Evolutionary conservation across 2,797 vertebrate species (phyloP), one percentile per base, ranked within the genome.

Genomic region (Sebastolobus altivelis): DNA sequence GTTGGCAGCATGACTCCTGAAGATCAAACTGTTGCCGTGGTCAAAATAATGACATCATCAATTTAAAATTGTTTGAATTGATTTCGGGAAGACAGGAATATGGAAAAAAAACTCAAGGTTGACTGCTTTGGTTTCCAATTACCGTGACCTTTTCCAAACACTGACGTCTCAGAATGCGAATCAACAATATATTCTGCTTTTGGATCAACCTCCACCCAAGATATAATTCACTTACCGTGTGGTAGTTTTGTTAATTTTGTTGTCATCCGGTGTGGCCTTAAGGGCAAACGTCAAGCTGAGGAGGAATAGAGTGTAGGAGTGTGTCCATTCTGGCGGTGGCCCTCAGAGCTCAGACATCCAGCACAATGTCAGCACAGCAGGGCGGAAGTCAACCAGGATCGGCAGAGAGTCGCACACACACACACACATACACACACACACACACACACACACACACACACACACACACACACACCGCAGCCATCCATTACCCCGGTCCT

Each of bases 11-110:
- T 79, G 77, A 88, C 85, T 80, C 46, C 22, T 49, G 29, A 82
- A 90, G 82, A 91, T 91, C 90, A 89, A 91, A 88, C 88, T 74
- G 72, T 59, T 82, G 46, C 79, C 75, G 76, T 75, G 77, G 87
- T 93, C 87, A 92, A 91, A 91, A 91, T 75, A 89, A 77, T 93
- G 88, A 93, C 85, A 82, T 93, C 89, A 93, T 82, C 77, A 72
- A 83, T 88, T 87, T 87, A 58, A 84, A 85, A 80, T 80, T 71
- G 65, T 89, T 92, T 87, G 80, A 89, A 89, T 82, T 82, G 80
- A 92, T 92, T 92, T 91, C 80, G 35, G 83, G 72, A 83, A 83
- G 79, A 85, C 69, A 78, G 56, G 70, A 79, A 86, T 43, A 78
- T 61, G 77, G 69, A 49, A 46, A 72, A 77, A 87, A 74, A 91